Conservation (phyloP, 2,888 invertebrate genomes). For the Linnaemya vulpina region DNA sequence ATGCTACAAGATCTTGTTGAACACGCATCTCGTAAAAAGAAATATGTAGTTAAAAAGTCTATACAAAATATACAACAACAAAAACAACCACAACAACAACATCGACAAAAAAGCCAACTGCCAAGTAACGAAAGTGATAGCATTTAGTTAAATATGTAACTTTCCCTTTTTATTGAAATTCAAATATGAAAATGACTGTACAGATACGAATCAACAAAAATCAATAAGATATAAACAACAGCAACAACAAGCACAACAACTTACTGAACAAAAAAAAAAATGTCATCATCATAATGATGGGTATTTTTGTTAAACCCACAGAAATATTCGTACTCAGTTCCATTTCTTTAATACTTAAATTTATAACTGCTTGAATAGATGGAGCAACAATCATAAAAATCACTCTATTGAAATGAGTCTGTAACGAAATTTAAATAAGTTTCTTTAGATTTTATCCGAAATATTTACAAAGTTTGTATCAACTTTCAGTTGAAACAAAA, state of each 20-base stretch:
- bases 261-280: constrained; percentile 18
- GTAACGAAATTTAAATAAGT: background rate
- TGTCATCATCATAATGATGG: constrained; percentile 54
- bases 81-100: no score
- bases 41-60: constrained; percentile 31
- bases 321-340: constrained; percentile 1
- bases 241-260: no score
- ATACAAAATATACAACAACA: background rate
- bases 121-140: constrained; percentile 61
- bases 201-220: constrained; percentile 12
- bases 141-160: constrained; percentile 68
- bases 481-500: background rate
- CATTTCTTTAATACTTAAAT: background rate
- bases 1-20: constrained; percentile 58
- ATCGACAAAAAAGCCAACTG: constrained; percentile 17
- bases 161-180: constrained; percentile 72
- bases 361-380: background rate
- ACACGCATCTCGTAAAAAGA: constrained; percentile 64
- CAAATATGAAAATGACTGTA: constrained; percentile 54
- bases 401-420: background rate
- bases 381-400: background rate
- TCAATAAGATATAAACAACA: constrained; percentile 6
- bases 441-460: background rate
- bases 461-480: constrained; percentile 1
- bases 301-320: constrained; percentile 15